phyloP scores from a whole-genome alignment of 2,888 invertebrate genomes.

The Galerucella nymphaeae region DNA sequence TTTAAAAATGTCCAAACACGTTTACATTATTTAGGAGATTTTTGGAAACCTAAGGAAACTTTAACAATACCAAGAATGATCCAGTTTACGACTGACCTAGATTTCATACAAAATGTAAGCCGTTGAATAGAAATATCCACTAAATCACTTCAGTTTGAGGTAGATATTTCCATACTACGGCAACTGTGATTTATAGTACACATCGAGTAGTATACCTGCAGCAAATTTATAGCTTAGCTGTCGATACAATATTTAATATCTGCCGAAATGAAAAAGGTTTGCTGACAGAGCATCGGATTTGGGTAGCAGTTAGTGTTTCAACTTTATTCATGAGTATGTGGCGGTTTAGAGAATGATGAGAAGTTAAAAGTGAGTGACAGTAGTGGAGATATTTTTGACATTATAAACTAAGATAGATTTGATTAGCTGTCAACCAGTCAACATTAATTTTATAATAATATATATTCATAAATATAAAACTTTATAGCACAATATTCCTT shows the following conservation, averaged over 20 bases:
- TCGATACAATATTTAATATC: constrained; percentile 2
- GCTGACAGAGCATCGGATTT: not conserved
- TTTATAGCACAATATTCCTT: no score
- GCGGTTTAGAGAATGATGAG: no score
- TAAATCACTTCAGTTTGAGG: constrained; percentile 11
- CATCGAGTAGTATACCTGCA: constrained; percentile 8
- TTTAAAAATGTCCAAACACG: no score
- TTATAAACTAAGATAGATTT: no score
- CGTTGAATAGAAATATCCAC: not conserved
- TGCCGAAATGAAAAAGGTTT: not conserved
- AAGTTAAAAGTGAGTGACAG: no score
- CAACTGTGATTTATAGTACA: not conserved
- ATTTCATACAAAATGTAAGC: constrained; percentile 2
- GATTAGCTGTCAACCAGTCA: no score
- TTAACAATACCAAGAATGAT: not conserved
- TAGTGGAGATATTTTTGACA: no score
- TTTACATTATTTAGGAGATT: not conserved
- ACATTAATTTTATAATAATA: no score
- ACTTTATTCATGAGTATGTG: not conserved
- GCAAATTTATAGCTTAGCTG: constrained; percentile 11
- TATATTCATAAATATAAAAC: no score
- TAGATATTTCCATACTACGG: constrained; percentile 13
- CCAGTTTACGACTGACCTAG: not conserved
- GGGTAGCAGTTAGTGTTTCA: not conserved
- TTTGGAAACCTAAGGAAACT: not conserved